These are phyloP conservation scores for Gorsachius magnificus DNA, from an alignment of 2,797 vertebrate species.

Conservation along the genomic window DNA sequence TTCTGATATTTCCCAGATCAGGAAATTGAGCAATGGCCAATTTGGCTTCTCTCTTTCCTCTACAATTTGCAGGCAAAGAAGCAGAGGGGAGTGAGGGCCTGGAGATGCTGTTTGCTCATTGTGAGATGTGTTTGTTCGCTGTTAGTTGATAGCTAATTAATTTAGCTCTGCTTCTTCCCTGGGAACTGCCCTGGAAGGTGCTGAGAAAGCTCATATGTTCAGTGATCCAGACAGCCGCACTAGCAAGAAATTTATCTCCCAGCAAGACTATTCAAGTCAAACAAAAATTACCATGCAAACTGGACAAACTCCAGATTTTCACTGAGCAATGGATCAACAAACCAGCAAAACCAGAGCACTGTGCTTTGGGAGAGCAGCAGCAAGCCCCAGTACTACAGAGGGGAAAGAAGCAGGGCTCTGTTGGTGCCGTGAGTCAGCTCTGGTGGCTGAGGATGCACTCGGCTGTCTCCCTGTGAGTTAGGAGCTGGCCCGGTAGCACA, in stretches of 20 bases:
- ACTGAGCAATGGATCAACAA: not conserved
- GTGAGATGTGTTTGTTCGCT: not conserved
- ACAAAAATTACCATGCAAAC: not conserved
- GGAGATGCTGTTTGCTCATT: not conserved
- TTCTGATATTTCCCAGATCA: not conserved
- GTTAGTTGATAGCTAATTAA: conserved; percentile 1
- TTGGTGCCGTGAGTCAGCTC: fast-evolving
- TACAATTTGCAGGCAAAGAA: not conserved
- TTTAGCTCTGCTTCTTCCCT: not conserved
- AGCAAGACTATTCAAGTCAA: not conserved
- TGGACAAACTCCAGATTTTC: not conserved
- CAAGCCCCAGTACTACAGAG: fast-evolving
- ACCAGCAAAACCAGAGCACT: not conserved
- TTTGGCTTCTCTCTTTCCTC: not conserved
- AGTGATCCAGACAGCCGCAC: not conserved
- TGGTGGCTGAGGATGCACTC: not conserved
- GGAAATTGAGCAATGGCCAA: not conserved
- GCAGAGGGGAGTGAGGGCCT: not conserved
- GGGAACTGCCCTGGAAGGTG: not conserved
- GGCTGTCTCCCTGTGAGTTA: not conserved
- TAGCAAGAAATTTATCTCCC: not conserved
- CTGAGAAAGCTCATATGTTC: not conserved
- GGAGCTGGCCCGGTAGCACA: not conserved
- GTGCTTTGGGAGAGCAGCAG: not conserved
- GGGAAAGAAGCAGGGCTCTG: not conserved